Evolutionary conservation across 1,140 invertebrate species (phyloP).

Genomic region (Heliothis virescens): DNA sequence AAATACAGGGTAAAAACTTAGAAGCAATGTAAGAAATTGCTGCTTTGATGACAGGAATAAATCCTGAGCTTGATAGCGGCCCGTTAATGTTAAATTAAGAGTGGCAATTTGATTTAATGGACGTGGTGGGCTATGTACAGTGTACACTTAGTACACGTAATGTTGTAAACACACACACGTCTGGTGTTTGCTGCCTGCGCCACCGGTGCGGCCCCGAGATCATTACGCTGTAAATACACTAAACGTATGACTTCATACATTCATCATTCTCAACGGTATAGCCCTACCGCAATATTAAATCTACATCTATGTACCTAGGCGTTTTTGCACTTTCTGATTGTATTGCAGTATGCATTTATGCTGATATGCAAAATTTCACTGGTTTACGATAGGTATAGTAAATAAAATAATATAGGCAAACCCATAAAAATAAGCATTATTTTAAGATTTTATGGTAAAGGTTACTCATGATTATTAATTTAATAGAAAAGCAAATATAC

Average conservation of each 20-base stretch:
- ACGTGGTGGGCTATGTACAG: slow-evolving; percentile 48
- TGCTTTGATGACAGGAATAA: slow-evolving; percentile 57
- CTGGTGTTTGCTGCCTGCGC: slow-evolving; percentile 37
- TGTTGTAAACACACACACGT: slow-evolving; percentile 51
- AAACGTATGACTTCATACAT: slow-evolving; percentile 57
- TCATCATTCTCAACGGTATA: slow-evolving; percentile 46
- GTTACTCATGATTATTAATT: too few species aligned
- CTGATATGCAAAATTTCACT: slow-evolving; percentile 11
- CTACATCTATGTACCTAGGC: background rate
- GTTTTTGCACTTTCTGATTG: slow-evolving; percentile 14
- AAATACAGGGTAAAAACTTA: slow-evolving; percentile 16
- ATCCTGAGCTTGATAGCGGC: slow-evolving; percentile 51
- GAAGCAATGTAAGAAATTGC: slow-evolving; percentile 65
- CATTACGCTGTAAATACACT: slow-evolving; percentile 52
- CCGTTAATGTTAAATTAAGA: slow-evolving; percentile 64
- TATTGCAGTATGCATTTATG: slow-evolving; percentile 19
- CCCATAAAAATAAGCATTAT: background rate
- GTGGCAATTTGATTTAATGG: slow-evolving; percentile 67
- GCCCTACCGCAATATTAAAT: slow-evolving; percentile 25
- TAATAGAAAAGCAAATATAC: too few species aligned
- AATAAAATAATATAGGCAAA: background rate
- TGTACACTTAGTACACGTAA: slow-evolving; percentile 45
- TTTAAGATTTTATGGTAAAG: too few species aligned
- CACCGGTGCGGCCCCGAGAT: slow-evolving; percentile 44
- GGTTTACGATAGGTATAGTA: background rate